Percentiles rank a stretch among this genome's conserved stretches.
These are phyloP conservation scores for Eupithecia insigniata DNA, from an alignment of 2,888 invertebrate species.

Conservation along the genomic window DNA sequence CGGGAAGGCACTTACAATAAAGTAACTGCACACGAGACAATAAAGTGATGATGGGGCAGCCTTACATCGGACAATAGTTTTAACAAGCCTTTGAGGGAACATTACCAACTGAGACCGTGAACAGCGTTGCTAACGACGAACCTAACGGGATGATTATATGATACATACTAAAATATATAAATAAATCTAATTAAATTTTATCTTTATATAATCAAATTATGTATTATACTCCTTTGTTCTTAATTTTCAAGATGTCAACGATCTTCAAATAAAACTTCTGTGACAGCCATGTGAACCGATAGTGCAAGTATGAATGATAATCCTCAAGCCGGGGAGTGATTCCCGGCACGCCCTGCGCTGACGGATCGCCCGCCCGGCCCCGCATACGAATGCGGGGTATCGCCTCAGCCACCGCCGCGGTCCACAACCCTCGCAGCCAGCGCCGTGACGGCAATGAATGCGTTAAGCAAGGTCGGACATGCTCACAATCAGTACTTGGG, in stretches of 20 bases:
- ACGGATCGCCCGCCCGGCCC: constrained; percentile 63
- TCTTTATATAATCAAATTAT: too few relatives aligned
- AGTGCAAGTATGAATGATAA: not conserved
- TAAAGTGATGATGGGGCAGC: too few relatives aligned
- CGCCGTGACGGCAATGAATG: not conserved
- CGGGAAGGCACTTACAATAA: not conserved
- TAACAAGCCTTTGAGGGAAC: too few relatives aligned
- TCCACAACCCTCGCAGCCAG: not conserved
- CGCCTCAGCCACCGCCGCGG: not conserved
- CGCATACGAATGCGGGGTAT: constrained; percentile 61
- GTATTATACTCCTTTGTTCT: not conserved
- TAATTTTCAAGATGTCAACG: not conserved
- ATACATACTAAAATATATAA: too few relatives aligned
- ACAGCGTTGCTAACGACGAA: too few relatives aligned
- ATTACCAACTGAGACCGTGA: too few relatives aligned
- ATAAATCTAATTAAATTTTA: too few relatives aligned
- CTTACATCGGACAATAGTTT: too few relatives aligned
- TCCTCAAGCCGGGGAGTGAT: constrained; percentile 36
- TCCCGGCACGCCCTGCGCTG: constrained; percentile 63
- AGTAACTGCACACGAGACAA: not conserved
- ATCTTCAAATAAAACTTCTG: not conserved
- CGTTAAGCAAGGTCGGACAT: too few relatives aligned
- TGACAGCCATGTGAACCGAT: not conserved
- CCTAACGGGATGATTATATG: too few relatives aligned
- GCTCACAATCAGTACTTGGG: too few relatives aligned